A percentile compares a stretch with the other conserved stretches of the same genome.
Conservation (phyloP, 2,888 invertebrate species). For the Thereva nobilitata region DNA sequence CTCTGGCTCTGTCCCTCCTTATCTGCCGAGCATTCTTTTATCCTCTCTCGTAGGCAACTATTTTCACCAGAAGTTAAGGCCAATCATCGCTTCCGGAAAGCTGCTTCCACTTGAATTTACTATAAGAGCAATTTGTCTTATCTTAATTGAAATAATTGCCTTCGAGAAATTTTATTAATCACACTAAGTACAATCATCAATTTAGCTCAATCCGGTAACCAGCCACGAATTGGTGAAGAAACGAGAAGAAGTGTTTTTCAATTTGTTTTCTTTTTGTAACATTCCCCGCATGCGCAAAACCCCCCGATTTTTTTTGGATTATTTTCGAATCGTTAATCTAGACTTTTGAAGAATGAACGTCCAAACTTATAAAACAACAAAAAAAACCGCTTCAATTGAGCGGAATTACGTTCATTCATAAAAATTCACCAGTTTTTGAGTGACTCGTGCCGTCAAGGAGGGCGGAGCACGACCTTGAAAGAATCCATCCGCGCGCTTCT, state of each 20-base stretch:
- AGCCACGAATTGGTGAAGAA: conserved; percentile 6
- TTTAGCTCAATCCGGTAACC: conserved; percentile 2
- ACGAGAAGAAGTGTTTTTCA: conserved; percentile 1
- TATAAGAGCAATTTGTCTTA: conserved; percentile 24
- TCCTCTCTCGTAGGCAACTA: too few relatives aligned
- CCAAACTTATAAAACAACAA: conserved; percentile 8
- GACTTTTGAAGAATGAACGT: neutral
- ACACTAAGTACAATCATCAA: conserved; percentile 17
- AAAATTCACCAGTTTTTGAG: conserved; percentile 21
- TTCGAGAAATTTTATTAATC: conserved; percentile 28
- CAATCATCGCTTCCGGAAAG: conserved; percentile 10
- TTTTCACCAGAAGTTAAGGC: neutral
- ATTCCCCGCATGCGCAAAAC: too few relatives aligned
- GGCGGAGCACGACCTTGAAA: conserved; percentile 34
- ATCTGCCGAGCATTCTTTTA: too few relatives aligned
- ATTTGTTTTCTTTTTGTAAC: conserved; percentile 1
- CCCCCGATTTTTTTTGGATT: too few relatives aligned
- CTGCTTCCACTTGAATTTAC: neutral
- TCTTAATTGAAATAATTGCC: conserved; percentile 28
- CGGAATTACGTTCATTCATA: conserved; percentile 41
- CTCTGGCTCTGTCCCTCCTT: too few relatives aligned
- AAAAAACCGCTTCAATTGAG: conserved; percentile 24
- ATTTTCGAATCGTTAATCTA: too few relatives aligned
- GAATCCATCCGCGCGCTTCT: conserved; percentile 9
- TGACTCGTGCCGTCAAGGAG: conserved; percentile 35